Evolutionary conservation across 2,888 invertebrate genomes (phyloP).

Genomic region (Temnothorax ravouxi): DNA sequence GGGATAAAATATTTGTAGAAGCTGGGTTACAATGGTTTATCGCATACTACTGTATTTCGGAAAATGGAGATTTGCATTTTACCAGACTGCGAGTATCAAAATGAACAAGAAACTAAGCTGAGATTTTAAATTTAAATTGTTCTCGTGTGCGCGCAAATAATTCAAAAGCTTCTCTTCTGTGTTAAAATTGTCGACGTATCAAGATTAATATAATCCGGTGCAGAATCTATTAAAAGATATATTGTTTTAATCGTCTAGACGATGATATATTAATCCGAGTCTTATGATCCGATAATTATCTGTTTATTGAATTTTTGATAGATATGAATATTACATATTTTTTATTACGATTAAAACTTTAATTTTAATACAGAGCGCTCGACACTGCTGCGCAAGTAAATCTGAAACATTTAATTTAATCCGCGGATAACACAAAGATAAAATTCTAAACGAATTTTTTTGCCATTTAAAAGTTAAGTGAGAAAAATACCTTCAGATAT

Average conservation of each 20-base stretch:
- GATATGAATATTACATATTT: background rate
- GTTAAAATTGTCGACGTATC: background rate
- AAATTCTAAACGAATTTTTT: background rate
- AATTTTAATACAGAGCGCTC: background rate
- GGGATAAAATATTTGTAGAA: constrained; percentile 26
- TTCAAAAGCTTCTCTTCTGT: background rate
- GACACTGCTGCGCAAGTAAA: background rate
- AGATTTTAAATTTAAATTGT: constrained; percentile 29
- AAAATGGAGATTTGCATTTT: constrained; percentile 21
- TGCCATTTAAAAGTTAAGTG: background rate
- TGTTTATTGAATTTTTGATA: background rate
- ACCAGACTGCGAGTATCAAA: background rate
- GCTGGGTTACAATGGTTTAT: constrained; percentile 20
- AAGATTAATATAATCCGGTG: background rate
- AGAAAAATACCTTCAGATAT: background rate
- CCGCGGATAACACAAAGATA: background rate
- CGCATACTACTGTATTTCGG: background rate
- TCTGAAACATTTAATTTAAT: constrained; percentile 19
- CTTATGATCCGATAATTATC: background rate
- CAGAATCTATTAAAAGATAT: constrained; percentile 11
- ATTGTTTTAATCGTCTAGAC: background rate
- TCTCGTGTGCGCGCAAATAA: background rate
- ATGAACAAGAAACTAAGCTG: constrained; percentile 23
- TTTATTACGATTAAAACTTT: background rate
- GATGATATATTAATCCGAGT: constrained; percentile 1